Conservation (phyloP, 2,888 invertebrate species). For the Gerris lacustris region DNA sequence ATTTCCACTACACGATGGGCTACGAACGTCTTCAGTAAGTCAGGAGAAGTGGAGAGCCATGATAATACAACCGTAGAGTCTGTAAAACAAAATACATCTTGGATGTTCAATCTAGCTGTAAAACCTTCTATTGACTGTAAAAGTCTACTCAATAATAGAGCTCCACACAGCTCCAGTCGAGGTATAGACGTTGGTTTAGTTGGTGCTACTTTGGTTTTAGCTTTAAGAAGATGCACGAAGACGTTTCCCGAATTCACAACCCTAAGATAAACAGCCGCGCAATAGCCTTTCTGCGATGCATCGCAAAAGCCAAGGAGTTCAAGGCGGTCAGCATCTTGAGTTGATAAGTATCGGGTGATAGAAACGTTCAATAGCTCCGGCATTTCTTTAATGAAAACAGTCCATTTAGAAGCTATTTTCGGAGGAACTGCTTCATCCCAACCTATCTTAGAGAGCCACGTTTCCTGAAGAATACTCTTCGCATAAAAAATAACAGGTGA, state of each 20-base stretch:
- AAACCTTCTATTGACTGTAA: slow-evolving; percentile 6
- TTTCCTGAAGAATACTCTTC: neutral
- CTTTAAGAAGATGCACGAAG: slow-evolving; percentile 9
- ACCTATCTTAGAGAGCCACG: neutral
- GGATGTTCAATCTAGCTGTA: neutral
- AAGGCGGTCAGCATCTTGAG: neutral
- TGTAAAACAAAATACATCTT: slow-evolving; percentile 15
- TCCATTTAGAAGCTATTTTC: neutral
- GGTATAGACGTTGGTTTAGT: slow-evolving; percentile 22
- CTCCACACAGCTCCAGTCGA: slow-evolving; percentile 13
- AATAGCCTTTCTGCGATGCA: slow-evolving; percentile 16
- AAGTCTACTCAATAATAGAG: slow-evolving; percentile 6
- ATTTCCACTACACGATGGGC: slow-evolving; percentile 33
- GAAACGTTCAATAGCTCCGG: neutral
- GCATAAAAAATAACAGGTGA: neutral
- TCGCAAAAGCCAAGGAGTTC: slow-evolving; percentile 17
- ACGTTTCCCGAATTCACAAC: slow-evolving; percentile 10
- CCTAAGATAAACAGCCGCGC: slow-evolving; percentile 15
- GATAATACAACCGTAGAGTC: slow-evolving; percentile 29
- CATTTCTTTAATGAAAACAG: neutral
- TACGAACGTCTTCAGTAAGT: slow-evolving; percentile 26
- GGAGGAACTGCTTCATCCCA: neutral
- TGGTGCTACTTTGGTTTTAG: slow-evolving; percentile 27
- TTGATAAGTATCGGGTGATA: neutral
- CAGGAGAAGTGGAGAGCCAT: slow-evolving; percentile 29